These are phyloP conservation scores for Colostygia pectinataria DNA, from an alignment of 2,888 invertebrate species.

Conservation along the genomic window DNA sequence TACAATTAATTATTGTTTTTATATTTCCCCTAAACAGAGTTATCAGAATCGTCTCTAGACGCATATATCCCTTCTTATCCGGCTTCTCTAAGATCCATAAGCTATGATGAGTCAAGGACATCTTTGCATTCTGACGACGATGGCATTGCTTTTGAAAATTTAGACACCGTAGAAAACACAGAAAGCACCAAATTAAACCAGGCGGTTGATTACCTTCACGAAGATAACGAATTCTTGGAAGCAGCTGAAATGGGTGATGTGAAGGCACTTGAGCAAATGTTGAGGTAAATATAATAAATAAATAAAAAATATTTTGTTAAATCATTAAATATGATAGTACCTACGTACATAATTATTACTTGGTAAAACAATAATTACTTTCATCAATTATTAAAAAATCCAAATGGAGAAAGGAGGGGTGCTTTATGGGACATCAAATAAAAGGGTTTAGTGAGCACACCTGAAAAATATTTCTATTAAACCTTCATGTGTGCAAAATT, in stretches of 20 bases:
- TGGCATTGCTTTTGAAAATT: not conserved
- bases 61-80: constrained; percentile 53
- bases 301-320: no score
- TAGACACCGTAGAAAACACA: not conserved
- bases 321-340: no score
- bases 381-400: no score
- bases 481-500: no score
- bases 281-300: constrained; percentile 44
- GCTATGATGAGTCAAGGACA: constrained; percentile 22
- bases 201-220: constrained; percentile 57
- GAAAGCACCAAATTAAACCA: constrained; percentile 29
- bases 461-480: no score
- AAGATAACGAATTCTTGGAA: constrained; percentile 55
- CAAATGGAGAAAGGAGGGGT: no score
- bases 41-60: constrained; percentile 56
- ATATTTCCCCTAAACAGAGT: constrained; percentile 42
- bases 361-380: no score
- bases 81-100: constrained; percentile 48
- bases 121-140: constrained; percentile 28
- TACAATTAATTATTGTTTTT: not conserved
- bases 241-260: constrained; percentile 65
- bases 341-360: no score
- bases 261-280: constrained; percentile 42
- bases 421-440: no score
- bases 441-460: no score